A percentile compares a stretch with the other conserved stretches of the same genome.
Evolutionary conservation across 2,113 vertebrate species (phyloP).

Genomic region (Entelurus aequoreus): DNA sequence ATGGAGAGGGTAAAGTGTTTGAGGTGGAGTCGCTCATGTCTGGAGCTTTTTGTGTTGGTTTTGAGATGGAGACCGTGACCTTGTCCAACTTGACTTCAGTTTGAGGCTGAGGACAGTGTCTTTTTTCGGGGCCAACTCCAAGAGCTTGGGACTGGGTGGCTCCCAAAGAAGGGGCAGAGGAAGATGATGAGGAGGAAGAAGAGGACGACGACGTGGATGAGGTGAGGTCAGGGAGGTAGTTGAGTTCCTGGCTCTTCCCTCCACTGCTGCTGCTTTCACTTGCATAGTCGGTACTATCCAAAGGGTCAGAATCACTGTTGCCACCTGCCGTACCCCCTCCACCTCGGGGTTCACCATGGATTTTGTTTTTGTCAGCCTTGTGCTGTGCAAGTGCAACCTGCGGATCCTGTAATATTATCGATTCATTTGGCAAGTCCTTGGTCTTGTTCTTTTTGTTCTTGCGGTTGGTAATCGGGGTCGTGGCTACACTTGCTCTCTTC

Average conservation of each 20-base stretch:
- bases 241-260: conserved; percentile 91
- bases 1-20: conserved; percentile 78
- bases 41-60: conserved; percentile 80
- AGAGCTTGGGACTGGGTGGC: conserved; percentile 68
- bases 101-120: conserved; percentile 73
- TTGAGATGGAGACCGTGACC: conserved; percentile 82
- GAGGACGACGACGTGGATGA: conserved; percentile 76
- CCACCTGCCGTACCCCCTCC: conserved; percentile 83
- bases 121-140: conserved; percentile 74
- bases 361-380: conserved; percentile 97
- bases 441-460: conserved; percentile 99
- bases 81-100: conserved; percentile 80
- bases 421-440: conserved; percentile 87
- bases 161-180: conserved; percentile 70
- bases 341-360: conserved; percentile 90
- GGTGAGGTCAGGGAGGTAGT: conserved; percentile 78
- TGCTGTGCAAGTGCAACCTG: conserved; percentile 93
- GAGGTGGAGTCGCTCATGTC: conserved; percentile 75
- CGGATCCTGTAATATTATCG: conserved; percentile 91
- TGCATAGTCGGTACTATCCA: conserved; percentile 94
- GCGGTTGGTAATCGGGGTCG: conserved; percentile 89
- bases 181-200: conserved; percentile 70
- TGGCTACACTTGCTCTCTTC: conserved; percentile 90
- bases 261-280: conserved; percentile 92
- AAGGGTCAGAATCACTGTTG: conserved; percentile 91